A percentile compares a stretch with the other conserved stretches of the same genome.
Conservation (phyloP, 2,797 vertebrate species). For the Rostrhamus sociabilis region DNA sequence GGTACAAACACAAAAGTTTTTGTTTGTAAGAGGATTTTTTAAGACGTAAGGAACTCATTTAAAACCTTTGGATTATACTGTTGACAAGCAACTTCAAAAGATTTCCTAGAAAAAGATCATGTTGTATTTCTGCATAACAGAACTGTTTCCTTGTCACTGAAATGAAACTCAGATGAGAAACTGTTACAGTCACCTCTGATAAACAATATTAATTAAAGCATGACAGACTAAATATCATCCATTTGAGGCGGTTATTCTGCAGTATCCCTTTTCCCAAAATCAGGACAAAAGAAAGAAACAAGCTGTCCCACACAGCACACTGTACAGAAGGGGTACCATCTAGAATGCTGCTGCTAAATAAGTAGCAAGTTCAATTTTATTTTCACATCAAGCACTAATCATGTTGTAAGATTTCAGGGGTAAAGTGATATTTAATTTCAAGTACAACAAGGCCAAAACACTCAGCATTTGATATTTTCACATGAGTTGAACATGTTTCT, state of each 20-base stretch:
- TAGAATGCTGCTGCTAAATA: not conserved
- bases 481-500: not conserved
- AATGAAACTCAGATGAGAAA: not conserved
- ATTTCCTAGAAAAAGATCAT: not conserved
- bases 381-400: not conserved
- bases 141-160: not conserved
- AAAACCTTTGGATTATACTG: not conserved
- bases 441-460: not conserved
- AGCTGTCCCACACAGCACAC: not conserved
- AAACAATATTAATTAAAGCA: not conserved
- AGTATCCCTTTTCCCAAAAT: not conserved
- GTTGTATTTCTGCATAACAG: not conserved
- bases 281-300: not conserved
- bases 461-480: not conserved
- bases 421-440: not conserved
- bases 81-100: not conserved
- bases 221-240: not conserved
- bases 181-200: not conserved
- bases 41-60: not conserved
- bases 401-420: not conserved
- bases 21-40: not conserved
- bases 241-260: not conserved
- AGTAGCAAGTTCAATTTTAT: not conserved
- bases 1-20: not conserved
- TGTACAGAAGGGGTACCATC: not conserved